Evolutionary conservation across 2,888 invertebrate species (phyloP), one percentile per base, ranked within the genome.

Genomic region (Eupithecia centaureata): DNA sequence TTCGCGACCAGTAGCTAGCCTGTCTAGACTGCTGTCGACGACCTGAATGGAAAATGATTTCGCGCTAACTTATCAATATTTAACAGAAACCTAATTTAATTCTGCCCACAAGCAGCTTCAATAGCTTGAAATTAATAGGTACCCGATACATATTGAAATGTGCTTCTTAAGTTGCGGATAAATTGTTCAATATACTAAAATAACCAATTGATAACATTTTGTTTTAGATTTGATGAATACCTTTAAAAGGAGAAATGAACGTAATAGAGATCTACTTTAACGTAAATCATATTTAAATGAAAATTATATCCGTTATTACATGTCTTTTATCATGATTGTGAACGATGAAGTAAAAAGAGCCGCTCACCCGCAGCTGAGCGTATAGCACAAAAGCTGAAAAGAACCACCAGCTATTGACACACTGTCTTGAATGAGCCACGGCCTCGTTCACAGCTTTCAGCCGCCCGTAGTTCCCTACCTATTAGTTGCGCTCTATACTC

Each of bases 391-490:
- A 82, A 84, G 82, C 84, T 89, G 85, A 88, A 89, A 87, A 89
- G 89, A 81, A 76, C 80, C 82, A 77, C 84, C 81, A 75, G 82
- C 84, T 89, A 89, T 87, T 88, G 89, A 90, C 86, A 84, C 80
- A 82, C 83, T 83, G 85, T 83, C 80, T 84, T 88, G 88, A 90
- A 91, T 86, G 85, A 84, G 84, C 77, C 79, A 73, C 85, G 89
- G 84, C 89, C 90, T 89, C 89, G 84, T 87, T 90, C 83, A 82
- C 75, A 79, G 84, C 83, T 87, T 89, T 85, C 85, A 86, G 82
- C 77, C 83, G 81, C 80, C 79, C 78, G 76, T 77, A 80, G 81
- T 79, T 78, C 77, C 78, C 77, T 82, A 81, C 81, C 82, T 81
- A 82, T 83, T 83, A 83, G 81, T 73, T 75, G 73, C 75, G 77